Percentiles rank a stretch among this genome's conserved stretches.
These are phyloP conservation scores for Brevimyrus niger DNA, from an alignment of 2,113 vertebrate genomes.

Conservation along the genomic window DNA sequence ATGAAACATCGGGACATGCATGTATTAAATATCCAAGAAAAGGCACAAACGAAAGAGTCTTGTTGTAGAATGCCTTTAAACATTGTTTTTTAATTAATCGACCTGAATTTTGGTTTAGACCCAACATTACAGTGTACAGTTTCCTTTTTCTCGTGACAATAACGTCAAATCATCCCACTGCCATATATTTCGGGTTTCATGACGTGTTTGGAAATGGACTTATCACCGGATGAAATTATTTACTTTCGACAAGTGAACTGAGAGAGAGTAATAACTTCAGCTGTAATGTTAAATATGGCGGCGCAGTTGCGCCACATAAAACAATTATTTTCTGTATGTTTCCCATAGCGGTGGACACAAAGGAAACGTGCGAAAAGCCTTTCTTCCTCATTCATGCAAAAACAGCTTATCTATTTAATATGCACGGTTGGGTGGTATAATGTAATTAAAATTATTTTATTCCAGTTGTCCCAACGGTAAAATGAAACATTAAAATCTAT, in stretches of 20 bases:
- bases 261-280: not conserved
- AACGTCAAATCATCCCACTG: not conserved
- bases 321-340: slow-evolving; percentile 26
- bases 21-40: not conserved
- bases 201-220: not conserved
- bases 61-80: not conserved
- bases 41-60: not conserved
- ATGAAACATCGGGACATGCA: not conserved
- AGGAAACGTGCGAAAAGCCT: slow-evolving; percentile 48
- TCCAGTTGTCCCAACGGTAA: slow-evolving; percentile 59
- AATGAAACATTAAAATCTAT: slow-evolving; percentile 64
- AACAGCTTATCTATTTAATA: slow-evolving; percentile 63
- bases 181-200: not conserved
- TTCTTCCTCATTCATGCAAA: slow-evolving; percentile 54
- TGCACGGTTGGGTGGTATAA: slow-evolving; percentile 64
- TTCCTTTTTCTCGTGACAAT: not conserved
- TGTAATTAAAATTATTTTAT: slow-evolving; percentile 65
- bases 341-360: slow-evolving; percentile 47
- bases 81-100: not conserved
- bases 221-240: not conserved
- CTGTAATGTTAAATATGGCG: not conserved
- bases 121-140: not conserved
- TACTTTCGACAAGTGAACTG: not conserved
- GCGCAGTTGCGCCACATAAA: not conserved
- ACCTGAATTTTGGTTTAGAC: not conserved